phyloP scores from a whole-genome alignment of 2,113 vertebrate species.

The Xiphophorus couchianus region DNA sequence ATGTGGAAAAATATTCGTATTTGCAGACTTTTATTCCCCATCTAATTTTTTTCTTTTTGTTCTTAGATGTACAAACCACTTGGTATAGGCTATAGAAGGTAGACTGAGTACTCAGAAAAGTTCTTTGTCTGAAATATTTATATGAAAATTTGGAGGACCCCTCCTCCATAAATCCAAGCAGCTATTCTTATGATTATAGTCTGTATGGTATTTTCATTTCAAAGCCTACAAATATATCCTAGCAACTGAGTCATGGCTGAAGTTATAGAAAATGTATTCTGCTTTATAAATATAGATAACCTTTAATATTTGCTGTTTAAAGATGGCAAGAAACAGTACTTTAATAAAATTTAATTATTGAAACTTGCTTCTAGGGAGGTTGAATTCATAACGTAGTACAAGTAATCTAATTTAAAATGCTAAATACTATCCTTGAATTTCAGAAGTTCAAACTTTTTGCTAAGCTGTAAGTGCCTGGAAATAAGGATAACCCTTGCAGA shows the following conservation, averaged over 20 bases:
- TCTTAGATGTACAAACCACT: no score
- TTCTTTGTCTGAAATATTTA: not conserved
- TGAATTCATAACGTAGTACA: not conserved
- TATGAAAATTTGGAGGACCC: not conserved
- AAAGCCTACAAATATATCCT: not conserved
- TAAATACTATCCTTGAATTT: not conserved
- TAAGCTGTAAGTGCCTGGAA: not conserved
- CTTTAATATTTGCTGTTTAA: constrained; percentile 5
- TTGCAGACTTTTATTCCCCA: no score
- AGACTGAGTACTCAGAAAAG: not conserved
- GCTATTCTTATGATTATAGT: not conserved
- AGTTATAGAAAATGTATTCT: constrained; percentile 14
- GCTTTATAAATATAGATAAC: not conserved
- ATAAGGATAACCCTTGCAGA: not conserved
- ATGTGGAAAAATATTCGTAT: no score
- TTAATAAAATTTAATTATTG: constrained; percentile 7
- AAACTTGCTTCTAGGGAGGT: not conserved
- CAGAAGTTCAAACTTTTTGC: constrained; percentile 6
- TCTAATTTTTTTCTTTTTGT: no score
- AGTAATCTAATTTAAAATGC: not conserved
- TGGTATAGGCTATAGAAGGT: no score
- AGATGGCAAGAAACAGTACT: constrained; percentile 1
- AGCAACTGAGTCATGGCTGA: constrained; percentile 7
- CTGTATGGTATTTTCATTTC: not conserved
- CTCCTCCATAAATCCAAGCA: not conserved